Percentiles rank a stretch among this genome's conserved stretches.
Evolutionary conservation across 2,113 vertebrate species (phyloP).

Genomic region (Morphnarchus princeps): DNA sequence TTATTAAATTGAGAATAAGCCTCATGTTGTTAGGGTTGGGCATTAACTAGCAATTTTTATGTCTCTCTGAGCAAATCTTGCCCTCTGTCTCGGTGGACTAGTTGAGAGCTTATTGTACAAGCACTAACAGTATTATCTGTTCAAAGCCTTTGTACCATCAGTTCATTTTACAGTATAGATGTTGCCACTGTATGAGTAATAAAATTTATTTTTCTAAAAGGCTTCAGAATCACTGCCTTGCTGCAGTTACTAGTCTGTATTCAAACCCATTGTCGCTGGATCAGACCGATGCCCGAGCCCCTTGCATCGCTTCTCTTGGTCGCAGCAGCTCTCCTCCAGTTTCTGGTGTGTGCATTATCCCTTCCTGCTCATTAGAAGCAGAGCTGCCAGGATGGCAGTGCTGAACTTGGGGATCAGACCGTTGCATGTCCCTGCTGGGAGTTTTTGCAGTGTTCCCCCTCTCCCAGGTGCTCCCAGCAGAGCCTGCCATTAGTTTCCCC

Average conservation of each 20-base stretch:
- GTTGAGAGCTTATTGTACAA: background rate
- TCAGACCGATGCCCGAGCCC: background rate
- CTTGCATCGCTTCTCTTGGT: background rate
- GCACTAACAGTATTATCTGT: too few species aligned
- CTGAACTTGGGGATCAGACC: too few species aligned
- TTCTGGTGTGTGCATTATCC: background rate
- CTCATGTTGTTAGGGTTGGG: background rate
- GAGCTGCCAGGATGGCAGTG: background rate
- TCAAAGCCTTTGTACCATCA: too few species aligned
- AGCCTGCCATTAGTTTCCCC: background rate
- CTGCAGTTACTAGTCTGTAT: background rate
- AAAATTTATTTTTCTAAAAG: background rate
- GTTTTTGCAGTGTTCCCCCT: background rate
- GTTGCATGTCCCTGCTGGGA: accelerated
- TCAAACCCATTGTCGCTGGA: accelerated
- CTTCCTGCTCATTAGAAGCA: background rate
- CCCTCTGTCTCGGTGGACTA: background rate
- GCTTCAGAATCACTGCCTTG: background rate
- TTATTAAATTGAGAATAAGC: background rate
- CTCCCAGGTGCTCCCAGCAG: background rate
- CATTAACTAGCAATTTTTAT: background rate
- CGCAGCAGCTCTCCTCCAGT: background rate
- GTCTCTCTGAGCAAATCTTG: background rate
- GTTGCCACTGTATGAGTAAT: background rate
- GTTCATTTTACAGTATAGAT: background rate